These are phyloP conservation scores for Drosophila bifasciata DNA, from an alignment of 1,140 invertebrate genomes.

Conservation along the genomic window DNA sequence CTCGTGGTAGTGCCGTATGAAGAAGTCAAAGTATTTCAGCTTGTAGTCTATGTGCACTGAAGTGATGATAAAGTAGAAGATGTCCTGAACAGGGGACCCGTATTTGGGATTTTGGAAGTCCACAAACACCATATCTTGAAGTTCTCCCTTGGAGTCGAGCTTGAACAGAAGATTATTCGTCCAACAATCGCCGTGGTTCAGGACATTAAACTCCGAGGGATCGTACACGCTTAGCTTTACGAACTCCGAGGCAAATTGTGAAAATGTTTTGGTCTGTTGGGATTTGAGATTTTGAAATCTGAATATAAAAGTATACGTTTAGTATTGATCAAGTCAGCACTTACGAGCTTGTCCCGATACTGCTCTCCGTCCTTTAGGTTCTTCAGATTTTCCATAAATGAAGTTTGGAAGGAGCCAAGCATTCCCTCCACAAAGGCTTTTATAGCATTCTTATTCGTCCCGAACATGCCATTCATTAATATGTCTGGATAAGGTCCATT, in stretches of 20 bases:
- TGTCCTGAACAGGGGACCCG: conserved; percentile 55
- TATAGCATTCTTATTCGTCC: conserved; percentile 1
- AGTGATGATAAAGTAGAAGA: conserved; percentile 67
- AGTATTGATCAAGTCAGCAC: not conserved
- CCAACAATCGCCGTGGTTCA: conserved; percentile 89
- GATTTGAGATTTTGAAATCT: no score
- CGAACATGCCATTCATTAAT: conserved; percentile 46
- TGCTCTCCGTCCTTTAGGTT: conserved; percentile 49
- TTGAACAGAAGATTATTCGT: conserved; percentile 88
- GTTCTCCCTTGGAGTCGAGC: conserved; percentile 71
- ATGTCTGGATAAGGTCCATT: conserved; percentile 51
- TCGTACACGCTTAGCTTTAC: conserved; percentile 37
- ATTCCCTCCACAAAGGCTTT: conserved; percentile 42
- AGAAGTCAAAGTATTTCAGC: conserved; percentile 65
- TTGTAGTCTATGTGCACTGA: conserved; percentile 69
- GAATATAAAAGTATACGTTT: no score
- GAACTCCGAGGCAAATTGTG: conserved; percentile 12
- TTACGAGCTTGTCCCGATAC: conserved; percentile 58
- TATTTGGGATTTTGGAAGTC: conserved; percentile 72
- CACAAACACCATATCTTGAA: conserved; percentile 66
- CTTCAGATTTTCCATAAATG: conserved; percentile 55
- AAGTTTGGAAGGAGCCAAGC: conserved; percentile 30
- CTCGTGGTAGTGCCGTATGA: conserved; percentile 69
- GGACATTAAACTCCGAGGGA: conserved; percentile 85
- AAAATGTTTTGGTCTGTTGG: no score